A percentile compares a stretch with the other conserved stretches of the same genome.
These are phyloP conservation scores for Notocelia uddmanniana DNA, from an alignment of 2,888 invertebrate species.

Conservation along the genomic window DNA sequence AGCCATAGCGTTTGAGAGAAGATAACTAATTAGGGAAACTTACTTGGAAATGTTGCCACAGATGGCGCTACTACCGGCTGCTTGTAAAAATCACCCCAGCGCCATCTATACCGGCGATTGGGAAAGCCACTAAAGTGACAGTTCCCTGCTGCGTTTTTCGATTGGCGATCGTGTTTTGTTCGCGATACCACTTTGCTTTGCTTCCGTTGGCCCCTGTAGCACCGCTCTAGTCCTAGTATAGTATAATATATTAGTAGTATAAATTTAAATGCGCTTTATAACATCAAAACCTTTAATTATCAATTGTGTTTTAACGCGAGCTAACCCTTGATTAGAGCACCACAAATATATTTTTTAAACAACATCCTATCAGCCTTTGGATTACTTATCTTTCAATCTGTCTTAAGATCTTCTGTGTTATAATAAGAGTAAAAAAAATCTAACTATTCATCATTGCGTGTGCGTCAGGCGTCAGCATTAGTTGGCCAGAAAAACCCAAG, in stretches of 20 bases:
- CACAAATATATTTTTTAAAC: not conserved
- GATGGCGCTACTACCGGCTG: not conserved
- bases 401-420: too few species aligned
- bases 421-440: too few species aligned
- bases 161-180: conserved; percentile 50
- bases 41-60: not conserved
- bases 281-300: conserved; percentile 30
- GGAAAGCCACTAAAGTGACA: conserved; percentile 14
- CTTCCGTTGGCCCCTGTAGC: conserved; percentile 58
- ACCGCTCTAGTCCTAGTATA: conserved; percentile 69
- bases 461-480: too few species aligned
- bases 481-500: not conserved
- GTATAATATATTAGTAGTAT: conserved; percentile 66
- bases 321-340: not conserved
- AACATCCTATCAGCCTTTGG: not conserved
- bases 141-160: conserved; percentile 20
- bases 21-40: conserved; percentile 50
- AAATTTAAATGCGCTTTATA: conserved; percentile 52
- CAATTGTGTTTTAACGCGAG: conserved; percentile 37
- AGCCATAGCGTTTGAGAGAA: conserved; percentile 60
- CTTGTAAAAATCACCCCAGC: not conserved
- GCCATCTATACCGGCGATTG: conserved; percentile 15
- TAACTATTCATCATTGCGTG: too few species aligned
- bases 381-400: too few species aligned
- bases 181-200: conserved; percentile 57